Percentiles rank a stretch among this genome's conserved stretches.
Evolutionary conservation across 2,113 vertebrate species (phyloP).

Genomic region (Machaerirhynchus nigripectus): DNA sequence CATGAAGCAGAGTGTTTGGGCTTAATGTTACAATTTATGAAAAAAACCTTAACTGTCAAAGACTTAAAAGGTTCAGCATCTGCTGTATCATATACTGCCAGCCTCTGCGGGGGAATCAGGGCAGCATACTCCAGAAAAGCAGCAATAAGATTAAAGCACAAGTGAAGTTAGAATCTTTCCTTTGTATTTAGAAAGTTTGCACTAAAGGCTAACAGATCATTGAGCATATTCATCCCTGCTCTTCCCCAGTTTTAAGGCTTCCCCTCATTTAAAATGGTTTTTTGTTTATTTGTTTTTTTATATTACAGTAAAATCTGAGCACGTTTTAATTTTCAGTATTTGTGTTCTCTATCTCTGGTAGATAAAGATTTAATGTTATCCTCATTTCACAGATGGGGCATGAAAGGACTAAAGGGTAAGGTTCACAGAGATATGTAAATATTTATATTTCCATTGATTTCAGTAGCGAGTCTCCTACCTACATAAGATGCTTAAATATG

Average conservation of each 20-base stretch:
- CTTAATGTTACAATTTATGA: background rate
- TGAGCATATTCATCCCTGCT: background rate
- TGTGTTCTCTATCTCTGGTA: background rate
- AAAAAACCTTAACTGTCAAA: conserved; percentile 1
- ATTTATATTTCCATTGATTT: conserved; percentile 23
- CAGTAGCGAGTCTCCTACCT: background rate
- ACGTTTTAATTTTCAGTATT: background rate
- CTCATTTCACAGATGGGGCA: background rate
- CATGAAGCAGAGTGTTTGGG: background rate
- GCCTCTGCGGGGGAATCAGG: background rate
- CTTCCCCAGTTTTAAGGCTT: background rate
- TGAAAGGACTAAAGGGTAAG: background rate
- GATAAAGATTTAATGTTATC: background rate
- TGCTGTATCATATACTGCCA: background rate
- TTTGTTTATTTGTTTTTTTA: background rate
- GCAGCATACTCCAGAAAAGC: background rate
- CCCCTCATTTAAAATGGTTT: background rate
- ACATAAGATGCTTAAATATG: conserved; percentile 34
- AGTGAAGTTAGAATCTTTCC: background rate
- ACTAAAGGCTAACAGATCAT: background rate
- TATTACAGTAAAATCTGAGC: background rate
- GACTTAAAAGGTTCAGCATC: conserved; percentile 1
- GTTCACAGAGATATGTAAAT: conserved; percentile 36
- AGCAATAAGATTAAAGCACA: background rate
- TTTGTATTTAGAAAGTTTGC: background rate